Conservation (phyloP, 2,113 vertebrate species). For the Mus pahari region DNA sequence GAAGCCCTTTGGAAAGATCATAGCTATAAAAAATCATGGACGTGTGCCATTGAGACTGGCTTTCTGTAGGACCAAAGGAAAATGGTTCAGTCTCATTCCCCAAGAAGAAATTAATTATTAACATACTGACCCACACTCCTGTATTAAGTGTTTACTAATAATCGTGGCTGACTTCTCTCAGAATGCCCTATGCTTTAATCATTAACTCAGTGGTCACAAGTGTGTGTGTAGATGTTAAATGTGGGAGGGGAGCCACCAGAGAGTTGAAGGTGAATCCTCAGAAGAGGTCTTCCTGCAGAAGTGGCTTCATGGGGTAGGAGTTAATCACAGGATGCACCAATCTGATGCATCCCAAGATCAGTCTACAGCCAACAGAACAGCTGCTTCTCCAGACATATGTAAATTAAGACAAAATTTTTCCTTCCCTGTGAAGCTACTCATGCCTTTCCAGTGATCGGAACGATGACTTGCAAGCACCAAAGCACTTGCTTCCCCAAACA, state of each 20-base stretch:
- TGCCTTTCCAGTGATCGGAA: neutral
- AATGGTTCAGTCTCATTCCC: conserved; percentile 25
- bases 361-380: neutral
- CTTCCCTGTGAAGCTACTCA: neutral
- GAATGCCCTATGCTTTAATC: conserved; percentile 27
- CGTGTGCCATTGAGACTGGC: neutral
- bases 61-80: conserved; percentile 13
- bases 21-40: conserved; percentile 13
- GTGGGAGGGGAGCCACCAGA: neutral
- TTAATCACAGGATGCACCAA: neutral
- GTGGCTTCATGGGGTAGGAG: neutral
- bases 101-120: conserved; percentile 67
- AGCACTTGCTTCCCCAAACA: neutral
- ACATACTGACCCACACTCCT: conserved; percentile 35
- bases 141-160: conserved; percentile 41
- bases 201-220: conserved; percentile 18
- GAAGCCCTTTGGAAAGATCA: neutral
- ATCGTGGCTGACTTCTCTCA: conserved; percentile 5
- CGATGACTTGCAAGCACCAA: neutral
- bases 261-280: neutral
- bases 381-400: neutral
- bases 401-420: neutral
- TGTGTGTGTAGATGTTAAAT: neutral
- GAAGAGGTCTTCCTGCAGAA: neutral
- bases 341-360: neutral